A percentile compares a stretch with the other conserved stretches of the same genome.
phyloP scores from a whole-genome alignment of 2,113 vertebrate genomes.

The Murina feae region DNA sequence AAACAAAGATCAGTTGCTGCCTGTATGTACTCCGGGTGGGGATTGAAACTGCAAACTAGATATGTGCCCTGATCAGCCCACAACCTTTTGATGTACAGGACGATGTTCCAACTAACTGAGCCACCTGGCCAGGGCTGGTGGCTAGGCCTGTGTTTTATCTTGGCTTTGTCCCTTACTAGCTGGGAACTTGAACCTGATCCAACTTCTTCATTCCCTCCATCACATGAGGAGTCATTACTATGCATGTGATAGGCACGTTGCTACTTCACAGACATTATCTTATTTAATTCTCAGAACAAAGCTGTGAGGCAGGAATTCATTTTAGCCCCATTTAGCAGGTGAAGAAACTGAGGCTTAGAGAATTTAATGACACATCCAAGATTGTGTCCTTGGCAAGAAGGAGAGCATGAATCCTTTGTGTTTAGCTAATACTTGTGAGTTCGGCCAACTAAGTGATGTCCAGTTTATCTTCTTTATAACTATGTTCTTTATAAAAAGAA shows the following conservation, averaged over 20 bases:
- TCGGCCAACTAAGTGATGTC: neutral
- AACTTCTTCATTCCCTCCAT: neutral
- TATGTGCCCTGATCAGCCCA: neutral
- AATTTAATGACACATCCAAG: neutral
- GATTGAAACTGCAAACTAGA: too few species aligned
- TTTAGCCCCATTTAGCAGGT: neutral
- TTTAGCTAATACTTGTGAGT: neutral
- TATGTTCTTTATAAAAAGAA: neutral
- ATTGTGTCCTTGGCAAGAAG: neutral
- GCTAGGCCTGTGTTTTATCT: neutral
- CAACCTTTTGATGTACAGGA: neutral
- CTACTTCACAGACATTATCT: neutral
- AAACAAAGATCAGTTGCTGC: too few species aligned
- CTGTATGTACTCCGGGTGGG: too few species aligned
- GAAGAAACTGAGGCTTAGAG: neutral
- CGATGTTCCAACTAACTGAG: neutral
- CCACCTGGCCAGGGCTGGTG: neutral
- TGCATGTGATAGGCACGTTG: accelerated
- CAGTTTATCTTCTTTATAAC: neutral
- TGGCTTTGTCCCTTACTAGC: neutral
- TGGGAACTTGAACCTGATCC: neutral
- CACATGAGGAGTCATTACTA: neutral
- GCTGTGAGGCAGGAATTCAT: neutral
- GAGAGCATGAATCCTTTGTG: neutral
- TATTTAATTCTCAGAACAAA: neutral